phyloP scores from a whole-genome alignment of 2,797 vertebrate species.

The Acomys russatus region DNA sequence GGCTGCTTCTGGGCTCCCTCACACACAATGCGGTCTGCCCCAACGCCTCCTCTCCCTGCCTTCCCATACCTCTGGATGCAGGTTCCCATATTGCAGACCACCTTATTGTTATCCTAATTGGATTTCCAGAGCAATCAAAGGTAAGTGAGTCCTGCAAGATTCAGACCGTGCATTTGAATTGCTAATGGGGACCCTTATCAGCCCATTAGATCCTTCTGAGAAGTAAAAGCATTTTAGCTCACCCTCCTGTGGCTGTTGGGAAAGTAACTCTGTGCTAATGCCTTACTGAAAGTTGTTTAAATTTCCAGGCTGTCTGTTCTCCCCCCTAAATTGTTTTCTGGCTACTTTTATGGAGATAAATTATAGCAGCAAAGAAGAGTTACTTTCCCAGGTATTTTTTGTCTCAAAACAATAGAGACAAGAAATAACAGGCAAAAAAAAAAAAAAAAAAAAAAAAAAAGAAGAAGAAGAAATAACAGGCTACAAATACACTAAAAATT shows the following conservation, averaged over 20 bases:
- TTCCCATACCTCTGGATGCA: conserved; percentile 98
- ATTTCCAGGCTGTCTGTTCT: conserved; percentile 68
- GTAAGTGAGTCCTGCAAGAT: conserved; percentile 88
- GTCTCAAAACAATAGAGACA: conserved; percentile 75
- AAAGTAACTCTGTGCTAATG: conserved; percentile 74
- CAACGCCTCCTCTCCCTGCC: conserved; percentile 95
- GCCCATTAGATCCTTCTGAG: conserved; percentile 76
- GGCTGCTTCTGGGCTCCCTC: conserved; percentile 98
- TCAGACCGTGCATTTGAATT: conserved; percentile 74
- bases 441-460: too few species aligned
- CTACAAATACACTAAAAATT: conserved; percentile 65
- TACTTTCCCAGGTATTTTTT: conserved; percentile 55
- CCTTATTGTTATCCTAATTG: conserved; percentile 99
- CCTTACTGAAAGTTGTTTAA: conserved; percentile 76
- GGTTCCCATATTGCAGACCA: conserved; percentile 99
- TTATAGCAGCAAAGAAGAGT: conserved; percentile 36
- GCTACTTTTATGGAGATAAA: conserved; percentile 74
- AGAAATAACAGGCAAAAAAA: conserved; percentile 71
- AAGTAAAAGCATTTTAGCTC: conserved; percentile 76
- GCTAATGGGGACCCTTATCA: conserved; percentile 77
- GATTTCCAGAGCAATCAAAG: conserved; percentile 99
- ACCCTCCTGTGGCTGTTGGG: conserved; percentile 67
- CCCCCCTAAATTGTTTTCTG: conserved; percentile 44
- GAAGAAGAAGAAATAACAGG: conserved; percentile 71
- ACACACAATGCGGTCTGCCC: conserved; percentile 97